These are phyloP conservation scores for Drosophila nebulosa DNA, from an alignment of 1,140 invertebrate genomes.

Conservation along the genomic window DNA sequence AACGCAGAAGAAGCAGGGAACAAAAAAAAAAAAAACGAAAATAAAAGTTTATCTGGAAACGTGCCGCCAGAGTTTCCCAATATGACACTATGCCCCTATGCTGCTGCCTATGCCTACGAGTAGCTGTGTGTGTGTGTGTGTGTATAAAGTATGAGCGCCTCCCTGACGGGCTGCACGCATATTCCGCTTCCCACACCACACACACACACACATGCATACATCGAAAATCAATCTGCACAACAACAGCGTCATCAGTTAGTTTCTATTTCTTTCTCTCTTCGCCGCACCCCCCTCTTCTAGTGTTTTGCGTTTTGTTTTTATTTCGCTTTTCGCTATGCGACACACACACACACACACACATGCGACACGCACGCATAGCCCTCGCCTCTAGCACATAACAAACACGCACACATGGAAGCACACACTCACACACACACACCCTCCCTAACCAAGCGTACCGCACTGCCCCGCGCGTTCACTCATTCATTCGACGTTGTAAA, in stretches of 20 bases:
- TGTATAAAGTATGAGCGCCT: not conserved
- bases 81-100: constrained; percentile 1
- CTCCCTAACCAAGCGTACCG: no score
- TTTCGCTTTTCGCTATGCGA: constrained; percentile 64
- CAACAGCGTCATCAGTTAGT: constrained; percentile 30
- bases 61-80: not conserved
- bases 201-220: constrained; percentile 2
- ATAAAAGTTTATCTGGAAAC: not conserved
- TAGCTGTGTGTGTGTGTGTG: not conserved
- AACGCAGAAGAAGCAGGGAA: not conserved
- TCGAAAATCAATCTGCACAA: constrained; percentile 47
- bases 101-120: not conserved
- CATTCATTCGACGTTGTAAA: constrained; percentile 31
- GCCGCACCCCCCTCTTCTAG: constrained; percentile 48
- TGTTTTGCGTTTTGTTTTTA: constrained; percentile 71
- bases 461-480: not conserved
- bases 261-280: not conserved
- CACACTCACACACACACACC: not conserved
- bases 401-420: constrained; percentile 27
- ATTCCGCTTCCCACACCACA: constrained; percentile 1
- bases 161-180: constrained; percentile 25
- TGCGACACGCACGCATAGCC: constrained; percentile 2
- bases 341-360: constrained; percentile 55
- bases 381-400: not conserved
- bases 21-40: not conserved